phyloP scores from a whole-genome alignment of 37 sponge, comb jelly and placozoan species.

The Corticium candelabrum region DNA sequence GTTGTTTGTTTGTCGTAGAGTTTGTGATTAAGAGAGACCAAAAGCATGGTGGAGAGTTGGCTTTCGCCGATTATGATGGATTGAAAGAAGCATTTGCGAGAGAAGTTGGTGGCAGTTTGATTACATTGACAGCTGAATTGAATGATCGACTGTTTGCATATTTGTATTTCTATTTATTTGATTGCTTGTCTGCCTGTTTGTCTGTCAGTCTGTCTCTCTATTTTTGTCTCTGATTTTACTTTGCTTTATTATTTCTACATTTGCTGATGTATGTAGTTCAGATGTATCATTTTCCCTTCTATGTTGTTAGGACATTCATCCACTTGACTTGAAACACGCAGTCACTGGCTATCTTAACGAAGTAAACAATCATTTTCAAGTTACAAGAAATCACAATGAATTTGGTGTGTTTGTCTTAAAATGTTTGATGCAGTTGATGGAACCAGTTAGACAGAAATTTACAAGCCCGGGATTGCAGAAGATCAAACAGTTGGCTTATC shows the following conservation, averaged over 20 bases:
- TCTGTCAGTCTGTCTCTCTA: background rate
- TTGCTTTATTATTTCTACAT: too few species aligned
- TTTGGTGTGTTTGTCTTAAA: too few species aligned
- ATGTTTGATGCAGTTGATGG: conserved; percentile 26
- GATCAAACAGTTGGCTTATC: conserved; percentile 56
- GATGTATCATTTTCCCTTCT: too few species aligned
- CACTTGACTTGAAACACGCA: conserved; percentile 84
- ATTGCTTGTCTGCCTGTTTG: too few species aligned
- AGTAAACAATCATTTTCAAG: too few species aligned
- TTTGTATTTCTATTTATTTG: background rate
- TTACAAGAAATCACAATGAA: too few species aligned
- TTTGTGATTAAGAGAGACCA: conserved; percentile 65
- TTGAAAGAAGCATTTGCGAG: conserved; percentile 65
- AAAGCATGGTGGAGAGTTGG: conserved; percentile 74
- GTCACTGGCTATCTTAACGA: conserved; percentile 70
- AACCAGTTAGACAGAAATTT: conserved; percentile 70
- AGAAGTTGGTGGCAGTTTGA: conserved; percentile 21
- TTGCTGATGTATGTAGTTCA: too few species aligned
- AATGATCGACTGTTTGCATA: background rate
- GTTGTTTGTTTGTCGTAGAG: conserved; percentile 21
- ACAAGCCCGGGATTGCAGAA: conserved; percentile 45
- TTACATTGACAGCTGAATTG: background rate
- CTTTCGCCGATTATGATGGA: conserved; percentile 41
- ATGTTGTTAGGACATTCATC: conserved; percentile 58
- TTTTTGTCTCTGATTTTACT: background rate